Evolutionary conservation across 2,888 invertebrate genomes (phyloP), one percentile per base, ranked within the genome.

Genomic region (Myathropa florea): DNA sequence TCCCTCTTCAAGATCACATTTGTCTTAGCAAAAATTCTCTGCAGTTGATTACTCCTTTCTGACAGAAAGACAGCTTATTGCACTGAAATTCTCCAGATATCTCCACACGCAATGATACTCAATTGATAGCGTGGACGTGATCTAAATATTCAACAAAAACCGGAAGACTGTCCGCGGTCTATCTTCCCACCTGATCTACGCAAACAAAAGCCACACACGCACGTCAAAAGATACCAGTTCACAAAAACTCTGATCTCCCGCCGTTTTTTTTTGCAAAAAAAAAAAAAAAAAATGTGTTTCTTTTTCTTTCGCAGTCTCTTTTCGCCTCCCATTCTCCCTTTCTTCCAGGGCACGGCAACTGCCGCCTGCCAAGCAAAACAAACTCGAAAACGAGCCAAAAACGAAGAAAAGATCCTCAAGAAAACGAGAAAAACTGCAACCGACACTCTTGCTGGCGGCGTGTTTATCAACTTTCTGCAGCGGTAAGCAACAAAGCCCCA

Each of bases 401-500:
- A 80, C 59, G 6, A 26, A 30, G 39, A 26, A 67, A 64, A 79
- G 30, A 65, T 73, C 26, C 64, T 59, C 59, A 24, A 59, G 33
- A 70, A 39, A 14, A 60, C 24, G 7, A 81, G 21, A 24, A 64
- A 30, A 70, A 75, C 39, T 75, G 68, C 76, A 84, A 64, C 71
- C 23, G 68, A 75, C 70, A 83, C 68, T 68, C 63, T 53, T 7
- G 63, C 10, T 39, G 7, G 14, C 10, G 12, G 63, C 23, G 72
- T 82, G 86, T 83, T 83, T 83, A 83, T 79, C 76, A 86, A 83
- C 86, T 78, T 86, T 83, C 30, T 86, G 86, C 75, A 75, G 59
- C 55, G 60, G 46, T 59, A 72, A 71, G 76, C 84, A 85, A 77
- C 81, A 77, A 86, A 61, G 39, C 71, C 30, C 14, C 4, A 6